Base-by-base conservation (phyloP, 2,113 vertebrate genomes). In the Oreotrochilus melanogaster region DNA sequence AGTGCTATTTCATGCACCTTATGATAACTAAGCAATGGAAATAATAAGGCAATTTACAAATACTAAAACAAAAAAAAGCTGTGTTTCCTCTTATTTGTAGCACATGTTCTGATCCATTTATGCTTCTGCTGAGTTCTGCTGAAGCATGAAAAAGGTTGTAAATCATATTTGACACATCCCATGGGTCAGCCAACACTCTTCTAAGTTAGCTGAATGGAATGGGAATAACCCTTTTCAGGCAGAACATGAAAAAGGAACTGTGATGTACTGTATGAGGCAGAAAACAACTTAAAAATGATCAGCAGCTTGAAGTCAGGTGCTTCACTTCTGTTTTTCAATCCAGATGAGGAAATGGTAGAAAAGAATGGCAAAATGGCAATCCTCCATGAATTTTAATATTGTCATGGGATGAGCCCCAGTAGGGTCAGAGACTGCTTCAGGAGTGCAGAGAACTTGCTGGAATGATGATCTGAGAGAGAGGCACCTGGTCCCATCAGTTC, bases 71-170 rank as follows among this genome's bases (percentile, higher is more conserved):
- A 89, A 95, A 89, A 92, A 28, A 70, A 87, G 15, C 22, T 39
- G 56, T 27, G 47, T 87, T 95, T 95, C 56, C 67, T 81, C 48
- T 71, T 66, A 54, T 65, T 88, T 37, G 42, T 85, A 83, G 28
- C 19, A 21, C 61, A 39, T 72, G 81, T 97, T 94, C 94, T 91
- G 95, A 94, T 95, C 89, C 86, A 67, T 92, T 83, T 95, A 78
- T 80, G 80, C 25, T 95, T 97, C 93, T 88, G 48, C 76, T 88
- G 91, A 92, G 50, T 84, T 95, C 92, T 96, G 94, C 84, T 75
- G 30, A 96, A 96, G 95, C 80, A 97, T 89, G 96, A 81, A 88
- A 74, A 86, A 82, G 75, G 74, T 93, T 95, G 89, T 95, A 96
- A 97, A 96, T 95, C 71, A 86, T 89, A 78, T 93, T 86, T 95